Evolutionary conservation across 2,113 vertebrate genomes (phyloP).

Genomic region (Prolemur simus): DNA sequence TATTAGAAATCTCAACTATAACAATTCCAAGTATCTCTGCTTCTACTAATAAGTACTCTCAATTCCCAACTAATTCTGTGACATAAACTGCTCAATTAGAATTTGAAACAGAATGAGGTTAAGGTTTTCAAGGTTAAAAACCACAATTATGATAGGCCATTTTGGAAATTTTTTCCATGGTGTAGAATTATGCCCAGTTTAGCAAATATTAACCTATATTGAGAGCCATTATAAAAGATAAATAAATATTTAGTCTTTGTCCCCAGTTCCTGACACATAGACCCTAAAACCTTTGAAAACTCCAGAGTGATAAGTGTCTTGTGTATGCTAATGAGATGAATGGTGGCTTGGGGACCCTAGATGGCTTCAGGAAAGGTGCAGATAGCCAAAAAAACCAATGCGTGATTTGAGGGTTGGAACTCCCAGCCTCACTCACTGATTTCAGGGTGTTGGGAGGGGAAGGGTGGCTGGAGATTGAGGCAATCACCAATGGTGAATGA

Average conservation of each 20-base stretch:
- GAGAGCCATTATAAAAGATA: neutral
- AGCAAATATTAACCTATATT: neutral
- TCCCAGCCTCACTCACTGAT: neutral
- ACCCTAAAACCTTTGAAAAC: neutral
- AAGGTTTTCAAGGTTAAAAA: neutral
- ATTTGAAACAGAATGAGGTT: neutral
- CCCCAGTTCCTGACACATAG: neutral
- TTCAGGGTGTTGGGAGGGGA: neutral
- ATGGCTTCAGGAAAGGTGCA: neutral
- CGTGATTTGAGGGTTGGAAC: neutral
- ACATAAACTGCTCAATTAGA: neutral
- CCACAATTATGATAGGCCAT: neutral
- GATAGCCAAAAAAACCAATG: neutral
- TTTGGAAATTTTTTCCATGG: neutral
- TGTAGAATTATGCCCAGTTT: neutral
- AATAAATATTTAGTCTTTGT: neutral
- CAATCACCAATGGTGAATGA: neutral
- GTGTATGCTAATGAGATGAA: neutral
- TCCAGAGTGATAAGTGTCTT: neutral
- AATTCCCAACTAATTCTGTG: neutral
- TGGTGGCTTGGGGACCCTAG: too few species aligned
- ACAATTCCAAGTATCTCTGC: neutral
- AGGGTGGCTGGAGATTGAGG: neutral
- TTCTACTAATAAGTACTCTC: neutral
- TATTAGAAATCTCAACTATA: conserved; percentile 5